Evolutionary conservation across 1,140 invertebrate genomes (phyloP).

Genomic region (Manduca sexta): DNA sequence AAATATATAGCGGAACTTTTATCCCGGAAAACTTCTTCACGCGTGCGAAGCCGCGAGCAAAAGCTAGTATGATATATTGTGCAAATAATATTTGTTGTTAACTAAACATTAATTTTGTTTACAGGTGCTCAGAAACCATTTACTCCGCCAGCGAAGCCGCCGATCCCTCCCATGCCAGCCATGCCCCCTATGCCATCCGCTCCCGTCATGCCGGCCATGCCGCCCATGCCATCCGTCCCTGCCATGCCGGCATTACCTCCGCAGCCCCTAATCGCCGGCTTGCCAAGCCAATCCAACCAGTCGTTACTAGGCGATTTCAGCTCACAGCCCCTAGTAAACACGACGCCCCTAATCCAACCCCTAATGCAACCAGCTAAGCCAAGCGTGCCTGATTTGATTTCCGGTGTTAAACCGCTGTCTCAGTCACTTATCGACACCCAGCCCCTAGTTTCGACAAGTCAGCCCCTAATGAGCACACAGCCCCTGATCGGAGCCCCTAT

Average conservation of each 20-base stretch:
- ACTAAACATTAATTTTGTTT: neutral
- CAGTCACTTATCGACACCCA: constrained; percentile 18
- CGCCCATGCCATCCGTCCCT: constrained; percentile 40
- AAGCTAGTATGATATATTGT: too few species aligned
- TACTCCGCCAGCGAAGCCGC: constrained; percentile 44
- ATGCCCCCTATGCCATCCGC: neutral
- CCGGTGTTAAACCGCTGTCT: constrained; percentile 48
- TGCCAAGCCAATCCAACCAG: constrained; percentile 28
- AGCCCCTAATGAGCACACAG: neutral
- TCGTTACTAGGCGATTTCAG: constrained; percentile 31
- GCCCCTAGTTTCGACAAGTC: constrained; percentile 19
- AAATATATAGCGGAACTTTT: too few species aligned
- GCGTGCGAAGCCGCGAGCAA: too few species aligned
- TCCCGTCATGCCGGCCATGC: constrained; percentile 48
- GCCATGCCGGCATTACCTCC: constrained; percentile 17
- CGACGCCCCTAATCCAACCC: constrained; percentile 23
- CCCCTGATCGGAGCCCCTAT: constrained; percentile 25
- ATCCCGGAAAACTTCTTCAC: too few species aligned
- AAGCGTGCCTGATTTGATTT: constrained; percentile 52
- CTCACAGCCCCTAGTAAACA: constrained; percentile 11
- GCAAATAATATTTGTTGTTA: too few species aligned
- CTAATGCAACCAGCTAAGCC: constrained; percentile 36
- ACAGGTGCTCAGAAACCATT: constrained; percentile 36
- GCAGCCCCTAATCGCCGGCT: constrained; percentile 36
- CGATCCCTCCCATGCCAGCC: constrained; percentile 52